Base-by-base conservation (phyloP, 2,888 invertebrate species). In the Luffia ferchaultella region DNA sequence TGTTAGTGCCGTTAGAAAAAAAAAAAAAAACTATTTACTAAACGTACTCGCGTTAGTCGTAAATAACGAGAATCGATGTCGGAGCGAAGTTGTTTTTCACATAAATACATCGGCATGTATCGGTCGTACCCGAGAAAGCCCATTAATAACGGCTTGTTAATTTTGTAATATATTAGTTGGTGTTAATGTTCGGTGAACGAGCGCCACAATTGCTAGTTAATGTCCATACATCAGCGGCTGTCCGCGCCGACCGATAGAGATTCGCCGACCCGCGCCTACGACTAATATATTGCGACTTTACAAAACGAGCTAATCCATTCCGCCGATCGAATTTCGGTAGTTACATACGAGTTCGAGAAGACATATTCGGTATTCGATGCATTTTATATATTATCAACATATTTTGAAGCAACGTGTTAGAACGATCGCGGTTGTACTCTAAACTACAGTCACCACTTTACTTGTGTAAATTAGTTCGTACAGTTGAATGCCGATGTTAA, bases 101-200 rank as follows among this genome's bases (percentile, higher is more conserved):
- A 19, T 45, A 45, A 45, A 45, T 19, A 19, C 45, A n/a, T 45
- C 45, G 30, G 30, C 12, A 30, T 3, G 30, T 30, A 12, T 30
- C 12, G 3, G 30, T 12, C 16, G 45, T 45, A 18, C 18, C 16
- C 19, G 19, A 45, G 45, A 45, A 18, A 45, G 45, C 19, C 45
- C 18, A 45, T 45, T 19, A 45, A 45, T 45, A 45, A 18, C 19
- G 20, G 5, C 45, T 45, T 45, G 45, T 45, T 45, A 45, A 45
- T 45, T 19, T 45, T 45, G 45, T 45, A 45, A 45, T 45, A 45
- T 45, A 45, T 45, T 45, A 45, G 45, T 45, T 12, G 20, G 45
- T 45, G 45, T 45, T 45, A 45, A 45, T 45, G 45, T 19, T 3
- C 45, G 45, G 19, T 20, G 19, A n/a, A 45, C 19, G 18, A 45